Evolutionary conservation across 1,140 invertebrate genomes (phyloP).

Genomic region (Bombus fervidus): DNA sequence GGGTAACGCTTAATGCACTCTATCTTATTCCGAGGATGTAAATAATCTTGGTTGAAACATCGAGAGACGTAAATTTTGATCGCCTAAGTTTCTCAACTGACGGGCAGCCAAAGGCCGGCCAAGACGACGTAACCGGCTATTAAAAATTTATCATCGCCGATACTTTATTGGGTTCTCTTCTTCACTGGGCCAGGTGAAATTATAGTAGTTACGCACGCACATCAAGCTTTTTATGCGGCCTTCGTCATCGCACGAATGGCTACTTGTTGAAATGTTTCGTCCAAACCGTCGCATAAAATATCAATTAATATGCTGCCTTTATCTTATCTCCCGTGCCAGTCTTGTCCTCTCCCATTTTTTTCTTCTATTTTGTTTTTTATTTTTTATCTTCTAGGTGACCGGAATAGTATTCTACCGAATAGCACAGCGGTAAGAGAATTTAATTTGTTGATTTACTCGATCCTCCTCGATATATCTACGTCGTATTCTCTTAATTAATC

Average conservation of each 20-base stretch:
- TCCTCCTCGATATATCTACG: no score
- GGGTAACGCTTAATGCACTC: neutral
- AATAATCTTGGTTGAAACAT: neutral
- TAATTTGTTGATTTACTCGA: neutral
- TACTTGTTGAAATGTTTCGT: conserved; percentile 8
- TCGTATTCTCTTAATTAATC: neutral
- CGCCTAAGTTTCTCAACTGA: neutral
- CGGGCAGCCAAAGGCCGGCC: no score
- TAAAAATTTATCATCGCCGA: conserved; percentile 32
- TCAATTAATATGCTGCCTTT: neutral
- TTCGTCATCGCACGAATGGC: neutral
- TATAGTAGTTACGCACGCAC: conserved; percentile 28
- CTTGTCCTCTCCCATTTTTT: neutral
- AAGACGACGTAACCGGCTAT: neutral
- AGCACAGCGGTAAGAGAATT: no score
- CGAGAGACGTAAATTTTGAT: neutral
- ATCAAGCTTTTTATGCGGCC: neutral
- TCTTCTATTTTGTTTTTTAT: neutral
- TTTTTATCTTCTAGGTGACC: no score
- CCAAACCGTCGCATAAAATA: neutral
- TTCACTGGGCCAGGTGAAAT: conserved; percentile 2
- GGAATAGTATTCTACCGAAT: neutral
- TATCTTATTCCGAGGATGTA: neutral
- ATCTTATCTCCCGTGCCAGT: neutral
- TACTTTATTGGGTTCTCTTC: conserved; percentile 12